phyloP scores from a whole-genome alignment of 2,113 vertebrate species.

The Ictidomys tridecemlineatus region DNA sequence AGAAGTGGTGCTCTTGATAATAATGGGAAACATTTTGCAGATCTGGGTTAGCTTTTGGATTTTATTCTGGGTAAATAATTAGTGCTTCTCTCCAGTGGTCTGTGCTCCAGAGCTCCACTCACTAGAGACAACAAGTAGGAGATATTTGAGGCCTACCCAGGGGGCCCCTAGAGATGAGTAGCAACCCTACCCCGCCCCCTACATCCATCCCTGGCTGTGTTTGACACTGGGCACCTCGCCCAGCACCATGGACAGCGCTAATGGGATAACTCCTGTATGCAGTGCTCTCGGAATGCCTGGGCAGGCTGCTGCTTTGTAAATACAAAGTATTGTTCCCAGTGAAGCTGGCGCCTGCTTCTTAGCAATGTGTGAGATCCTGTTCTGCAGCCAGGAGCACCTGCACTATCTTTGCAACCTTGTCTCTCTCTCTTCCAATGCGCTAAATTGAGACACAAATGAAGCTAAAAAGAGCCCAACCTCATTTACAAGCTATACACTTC shows the following conservation, averaged over 20 bases:
- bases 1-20: not conserved
- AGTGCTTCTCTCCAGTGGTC: not conserved
- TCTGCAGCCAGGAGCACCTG: not conserved
- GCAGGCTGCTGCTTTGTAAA: not conserved
- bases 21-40: not conserved
- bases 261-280: too few relatives aligned
- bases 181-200: too few relatives aligned
- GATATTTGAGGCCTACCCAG: not conserved
- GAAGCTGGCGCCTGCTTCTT: not conserved
- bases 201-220: rapidly evolving
- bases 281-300: not conserved
- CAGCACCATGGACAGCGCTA: not conserved
- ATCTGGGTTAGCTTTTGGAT: not conserved
- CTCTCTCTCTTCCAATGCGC: constrained; percentile 34
- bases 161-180: not conserved
- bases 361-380: not conserved
- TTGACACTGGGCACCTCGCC: not conserved
- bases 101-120: not conserved
- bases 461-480: constrained; percentile 37
- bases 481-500: constrained; percentile 34
- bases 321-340: not conserved
- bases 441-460: constrained; percentile 45
- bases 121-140: not conserved
- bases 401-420: not conserved
- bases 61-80: constrained; percentile 11